These are phyloP conservation scores for Xenopus petersii DNA, from an alignment of 2,797 vertebrate species.

Conservation along the genomic window DNA sequence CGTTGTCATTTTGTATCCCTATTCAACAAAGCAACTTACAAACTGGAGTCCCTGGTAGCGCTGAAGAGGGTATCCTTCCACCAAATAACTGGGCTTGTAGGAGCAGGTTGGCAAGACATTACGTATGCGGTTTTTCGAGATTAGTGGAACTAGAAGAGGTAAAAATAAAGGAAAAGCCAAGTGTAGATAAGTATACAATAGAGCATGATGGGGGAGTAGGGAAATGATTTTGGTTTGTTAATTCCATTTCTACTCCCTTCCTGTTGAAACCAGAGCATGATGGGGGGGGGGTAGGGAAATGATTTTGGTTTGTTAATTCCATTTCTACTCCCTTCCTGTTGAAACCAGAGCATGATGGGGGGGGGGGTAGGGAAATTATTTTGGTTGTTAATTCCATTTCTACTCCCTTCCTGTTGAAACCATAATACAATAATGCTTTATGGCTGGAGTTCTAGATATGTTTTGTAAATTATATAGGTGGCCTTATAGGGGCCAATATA, in stretches of 20 bases:
- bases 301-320: neutral
- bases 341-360: neutral
- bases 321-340: no score
- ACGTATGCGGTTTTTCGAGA: slow-evolving; percentile 68
- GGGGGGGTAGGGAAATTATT: neutral
- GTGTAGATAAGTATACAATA: neutral
- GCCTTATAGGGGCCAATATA: no score
- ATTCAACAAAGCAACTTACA: slow-evolving; percentile 69
- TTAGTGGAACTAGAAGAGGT: slow-evolving; percentile 73
- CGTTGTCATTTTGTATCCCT: no score
- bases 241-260: no score
- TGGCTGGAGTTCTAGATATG: no score
- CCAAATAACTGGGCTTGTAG: slow-evolving; percentile 87
- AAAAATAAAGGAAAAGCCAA: neutral
- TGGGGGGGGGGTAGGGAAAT: neutral
- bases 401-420: no score
- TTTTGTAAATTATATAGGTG: no score
- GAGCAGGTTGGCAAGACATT: slow-evolving; percentile 78
- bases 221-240: neutral
- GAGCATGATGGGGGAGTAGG: neutral
- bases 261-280: neutral
- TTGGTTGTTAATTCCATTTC: neutral
- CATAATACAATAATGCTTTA: no score
- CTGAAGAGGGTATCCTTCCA: slow-evolving; percentile 74
- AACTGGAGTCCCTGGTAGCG: slow-evolving; percentile 95